Evolutionary conservation across 2,113 vertebrate species (phyloP), one percentile per base, ranked within the genome.

Genomic region (Crypturellus undulatus): DNA sequence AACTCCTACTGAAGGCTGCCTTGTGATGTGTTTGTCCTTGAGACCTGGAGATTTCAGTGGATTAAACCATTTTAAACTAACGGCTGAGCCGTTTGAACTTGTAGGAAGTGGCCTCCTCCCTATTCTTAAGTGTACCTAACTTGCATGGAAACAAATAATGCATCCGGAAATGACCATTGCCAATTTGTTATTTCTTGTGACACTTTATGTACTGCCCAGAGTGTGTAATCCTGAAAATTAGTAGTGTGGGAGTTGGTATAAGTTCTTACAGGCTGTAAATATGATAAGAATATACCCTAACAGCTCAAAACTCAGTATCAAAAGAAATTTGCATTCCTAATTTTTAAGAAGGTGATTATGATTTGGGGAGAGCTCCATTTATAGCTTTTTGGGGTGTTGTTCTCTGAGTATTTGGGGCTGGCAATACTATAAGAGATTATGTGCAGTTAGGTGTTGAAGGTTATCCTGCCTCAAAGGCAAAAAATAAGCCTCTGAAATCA

Each of bases 401-500:
- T 84, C 28, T 72, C 43, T 51, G 34, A 77, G 25, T 85, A 42
- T 25, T 65, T 73, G 40, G 11, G 49, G 5, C 45, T 89, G 30
- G 24, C 36, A 90, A 5, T 60, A 19, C 32, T 79, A 24, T 24
- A 77, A 83, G 30, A 87, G 4, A 47, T 79, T 40, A 36, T 16
- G 20, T 52, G 72, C 20, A 47, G 6, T 20, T 87, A 38, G 9
- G 18, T 92, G n/a, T 79, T 0, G 0, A 63, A n/a, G 59, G 52
- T 7, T 21, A 19, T 40, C 26, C 25, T 84, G 26, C 42, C 47
- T 75, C 60, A 65, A 49, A 20, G 15, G 16, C 16, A 84, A 47
- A 56, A 34, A 84, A 36, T 56, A 67, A 68, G 16, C 32, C n/a
- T 49, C 34, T 73, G 49, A 32, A 0, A 0, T 22, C 0, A 1